Evolutionary conservation across 2,113 vertebrate species (phyloP), one percentile per base, ranked within the genome.

Genomic region (Delphinapterus leucas): DNA sequence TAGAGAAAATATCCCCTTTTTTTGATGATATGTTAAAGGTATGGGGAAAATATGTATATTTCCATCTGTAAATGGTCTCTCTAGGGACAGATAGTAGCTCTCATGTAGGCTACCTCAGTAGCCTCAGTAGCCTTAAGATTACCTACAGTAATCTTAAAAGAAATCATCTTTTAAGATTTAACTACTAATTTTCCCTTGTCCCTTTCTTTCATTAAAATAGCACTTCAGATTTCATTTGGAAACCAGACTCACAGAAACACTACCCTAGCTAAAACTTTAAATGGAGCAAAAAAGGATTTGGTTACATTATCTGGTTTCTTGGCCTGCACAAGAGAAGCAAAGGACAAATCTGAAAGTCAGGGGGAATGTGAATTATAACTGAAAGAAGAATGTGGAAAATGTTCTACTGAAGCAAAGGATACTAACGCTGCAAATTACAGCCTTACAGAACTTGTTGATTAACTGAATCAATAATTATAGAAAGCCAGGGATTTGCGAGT

Each of bases 131-230:
- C 38, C 38, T 38, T 38, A 38, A 38, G 38, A 38, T 38, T 38
- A 38, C 38, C 38, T 38, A 38, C 38, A 38, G 38, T 38, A 38
- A 38, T 38, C 38, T 38, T 38, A 38, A 38, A 38, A 95, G n/a
- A 88, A 88, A 76, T 3, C 38, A 70, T 80, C 20, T 86, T 84
- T 71, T 31, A 95, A 88, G n/a, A 84, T 63, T 79, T 76, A 94
- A 80, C 55, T 70, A 73, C 3, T 86, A 83, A 74, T 13, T 74
- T 81, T 61, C 33, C 73, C 36, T 79, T 26, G 38, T 36, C 31
- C 11, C 55, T 96, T 88, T 93, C 36, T 91, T 88, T 73, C 63
- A 71, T 92, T 82, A 82, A 89, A 96, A 86, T 11, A 93, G 23
- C 23, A 91, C 13, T 79, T 89, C 58, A 96, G 65, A 68, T 89